phyloP scores from a whole-genome alignment of 2,797 vertebrate species.

The Pogonophryne albipinna region DNA sequence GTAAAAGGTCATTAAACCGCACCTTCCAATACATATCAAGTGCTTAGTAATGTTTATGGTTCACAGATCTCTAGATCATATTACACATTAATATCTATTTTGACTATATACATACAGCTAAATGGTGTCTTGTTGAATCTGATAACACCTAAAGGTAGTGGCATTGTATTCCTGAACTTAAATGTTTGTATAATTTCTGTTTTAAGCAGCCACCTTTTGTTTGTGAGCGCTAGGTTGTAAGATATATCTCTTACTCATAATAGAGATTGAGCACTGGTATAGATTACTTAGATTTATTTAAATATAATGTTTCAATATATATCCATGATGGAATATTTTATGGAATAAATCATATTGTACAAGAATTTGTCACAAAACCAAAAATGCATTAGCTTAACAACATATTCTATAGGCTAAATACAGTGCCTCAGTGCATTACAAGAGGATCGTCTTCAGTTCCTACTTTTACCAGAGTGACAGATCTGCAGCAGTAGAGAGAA shows the following conservation, averaged over 20 bases:
- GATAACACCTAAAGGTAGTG: conserved; percentile 20
- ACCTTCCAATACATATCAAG: conserved; percentile 11
- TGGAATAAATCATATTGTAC: conserved; percentile 21
- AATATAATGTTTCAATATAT: conserved; percentile 7
- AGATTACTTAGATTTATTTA: neutral
- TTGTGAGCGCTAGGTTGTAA: neutral
- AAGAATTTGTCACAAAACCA: conserved; percentile 19
- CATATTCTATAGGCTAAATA: conserved; percentile 34
- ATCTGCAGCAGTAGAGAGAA: conserved; percentile 25
- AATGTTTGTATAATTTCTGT: neutral
- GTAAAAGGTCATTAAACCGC: neutral
- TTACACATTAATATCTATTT: conserved; percentile 32
- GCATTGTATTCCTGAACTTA: neutral
- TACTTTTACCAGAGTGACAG: conserved; percentile 16
- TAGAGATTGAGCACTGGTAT: neutral
- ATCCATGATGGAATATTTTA: conserved; percentile 9
- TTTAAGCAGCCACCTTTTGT: neutral
- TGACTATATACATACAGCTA: conserved; percentile 27
- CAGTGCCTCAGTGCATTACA: conserved; percentile 13
- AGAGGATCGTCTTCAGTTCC: neutral
- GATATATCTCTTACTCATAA: neutral
- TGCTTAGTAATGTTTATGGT: conserved; percentile 23
- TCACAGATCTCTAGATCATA: conserved; percentile 14
- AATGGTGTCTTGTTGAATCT: conserved; percentile 31
- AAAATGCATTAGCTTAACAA: conserved; percentile 43